Conservation (phyloP, 2,888 invertebrate species). For the Drosophila robusta region DNA sequence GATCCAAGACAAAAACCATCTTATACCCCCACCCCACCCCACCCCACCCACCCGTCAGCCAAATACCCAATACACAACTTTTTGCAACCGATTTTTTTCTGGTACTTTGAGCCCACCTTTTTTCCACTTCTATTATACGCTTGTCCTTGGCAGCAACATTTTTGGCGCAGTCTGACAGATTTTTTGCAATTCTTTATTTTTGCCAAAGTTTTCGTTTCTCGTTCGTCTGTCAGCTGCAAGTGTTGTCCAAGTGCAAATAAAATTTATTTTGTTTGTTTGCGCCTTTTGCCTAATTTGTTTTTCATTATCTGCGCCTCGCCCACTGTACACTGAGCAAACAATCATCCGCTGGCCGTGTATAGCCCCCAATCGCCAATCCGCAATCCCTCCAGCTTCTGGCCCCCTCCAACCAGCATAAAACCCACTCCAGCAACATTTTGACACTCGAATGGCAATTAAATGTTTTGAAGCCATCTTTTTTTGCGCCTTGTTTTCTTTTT, state of each 20-base stretch:
- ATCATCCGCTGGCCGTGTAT: slow-evolving; percentile 25
- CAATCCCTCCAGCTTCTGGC: not conserved
- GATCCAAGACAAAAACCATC: slow-evolving; percentile 5
- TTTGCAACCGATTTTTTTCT: slow-evolving; percentile 29
- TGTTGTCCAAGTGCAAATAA: slow-evolving; percentile 67
- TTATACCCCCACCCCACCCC: not conserved
- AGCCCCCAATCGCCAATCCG: not conserved
- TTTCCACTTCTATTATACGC: slow-evolving; percentile 21
- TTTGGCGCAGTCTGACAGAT: slow-evolving; percentile 64
- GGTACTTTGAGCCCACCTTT: slow-evolving; percentile 20
- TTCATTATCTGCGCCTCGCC: slow-evolving; percentile 62
- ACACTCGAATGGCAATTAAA: slow-evolving; percentile 79
- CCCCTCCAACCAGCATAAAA: slow-evolving; percentile 5
- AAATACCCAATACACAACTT: slow-evolving; percentile 6
- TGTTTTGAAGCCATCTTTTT: slow-evolving; percentile 73
- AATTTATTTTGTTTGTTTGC: slow-evolving; percentile 51
- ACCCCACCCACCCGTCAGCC: not conserved
- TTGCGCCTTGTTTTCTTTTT: slow-evolving; percentile 36
- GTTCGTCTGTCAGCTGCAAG: slow-evolving; percentile 68
- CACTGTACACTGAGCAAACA: slow-evolving; percentile 22
- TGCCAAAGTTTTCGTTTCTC: slow-evolving; percentile 24
- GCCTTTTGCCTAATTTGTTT: slow-evolving; percentile 69
- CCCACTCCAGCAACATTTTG: slow-evolving; percentile 53
- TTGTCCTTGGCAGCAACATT: slow-evolving; percentile 56
- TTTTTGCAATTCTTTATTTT: slow-evolving; percentile 36